phyloP scores from a whole-genome alignment of 2,888 invertebrate species.

The Mechanitis messenoides region DNA sequence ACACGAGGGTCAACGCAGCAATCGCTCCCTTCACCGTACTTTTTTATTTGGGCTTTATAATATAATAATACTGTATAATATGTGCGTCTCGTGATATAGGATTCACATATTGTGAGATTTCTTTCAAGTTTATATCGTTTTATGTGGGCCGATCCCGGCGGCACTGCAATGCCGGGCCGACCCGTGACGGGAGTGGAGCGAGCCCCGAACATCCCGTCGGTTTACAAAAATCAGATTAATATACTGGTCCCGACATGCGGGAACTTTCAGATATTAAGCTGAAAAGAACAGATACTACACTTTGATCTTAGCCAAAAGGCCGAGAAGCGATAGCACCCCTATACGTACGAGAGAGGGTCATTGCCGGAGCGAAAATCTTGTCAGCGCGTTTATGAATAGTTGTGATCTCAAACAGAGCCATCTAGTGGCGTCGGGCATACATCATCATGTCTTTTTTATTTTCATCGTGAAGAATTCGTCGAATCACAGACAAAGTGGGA shows the following conservation, averaged over 20 bases:
- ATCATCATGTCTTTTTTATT: too few relatives aligned
- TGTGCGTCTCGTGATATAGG: too few relatives aligned
- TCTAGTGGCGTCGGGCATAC: too few relatives aligned
- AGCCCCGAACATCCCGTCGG: constrained; percentile 41
- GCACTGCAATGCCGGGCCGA: constrained; percentile 43
- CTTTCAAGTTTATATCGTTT: background rate
- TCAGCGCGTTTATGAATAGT: background rate
- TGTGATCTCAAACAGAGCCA: too few relatives aligned
- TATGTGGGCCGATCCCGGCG: constrained; percentile 38
- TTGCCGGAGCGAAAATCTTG: constrained; percentile 4
- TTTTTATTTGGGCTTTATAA: too few relatives aligned
- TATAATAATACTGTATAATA: too few relatives aligned
- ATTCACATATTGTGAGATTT: too few relatives aligned
- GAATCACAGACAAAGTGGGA: too few relatives aligned
- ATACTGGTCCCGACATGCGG: constrained; percentile 42
- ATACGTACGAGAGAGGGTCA: background rate
- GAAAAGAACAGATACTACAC: constrained; percentile 43
- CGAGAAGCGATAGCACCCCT: constrained; percentile 32
- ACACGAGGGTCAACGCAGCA: too few relatives aligned
- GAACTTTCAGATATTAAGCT: constrained; percentile 43
- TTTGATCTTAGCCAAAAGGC: constrained; percentile 41
- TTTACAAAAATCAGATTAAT: constrained; percentile 41
- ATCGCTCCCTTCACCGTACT: too few relatives aligned
- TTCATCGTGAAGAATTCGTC: too few relatives aligned
- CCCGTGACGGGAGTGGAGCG: constrained; percentile 43